Conservation (phyloP, 2,797 vertebrate genomes). For the Denticeps clupeoides region DNA sequence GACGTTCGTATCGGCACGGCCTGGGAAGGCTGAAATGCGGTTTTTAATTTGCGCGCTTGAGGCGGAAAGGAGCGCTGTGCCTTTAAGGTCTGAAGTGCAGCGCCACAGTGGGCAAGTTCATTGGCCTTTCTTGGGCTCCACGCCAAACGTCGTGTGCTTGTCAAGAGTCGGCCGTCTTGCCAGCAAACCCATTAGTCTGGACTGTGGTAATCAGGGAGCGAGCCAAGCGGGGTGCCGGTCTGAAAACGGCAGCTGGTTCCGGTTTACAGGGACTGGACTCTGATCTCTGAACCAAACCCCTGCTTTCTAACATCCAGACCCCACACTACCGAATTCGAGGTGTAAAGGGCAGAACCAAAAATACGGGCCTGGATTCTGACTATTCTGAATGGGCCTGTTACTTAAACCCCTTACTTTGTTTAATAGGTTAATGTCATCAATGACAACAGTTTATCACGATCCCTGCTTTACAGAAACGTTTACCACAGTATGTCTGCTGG, state of each 20-base stretch:
- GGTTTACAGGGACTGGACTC: too few relatives aligned
- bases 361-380: too few relatives aligned
- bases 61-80: constrained; percentile 1
- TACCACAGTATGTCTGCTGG: too few relatives aligned
- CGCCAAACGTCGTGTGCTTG: constrained; percentile 22
- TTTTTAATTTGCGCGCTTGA: not conserved
- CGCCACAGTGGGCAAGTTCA: constrained; percentile 21
- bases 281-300: too few relatives aligned
- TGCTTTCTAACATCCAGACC: too few relatives aligned
- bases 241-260: not conserved
- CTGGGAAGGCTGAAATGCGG: not conserved
- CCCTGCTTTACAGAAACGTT: too few relatives aligned
- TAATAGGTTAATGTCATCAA: too few relatives aligned
- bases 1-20: not conserved
- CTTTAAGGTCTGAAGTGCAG: constrained; percentile 17
- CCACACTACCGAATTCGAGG: too few relatives aligned
- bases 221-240: constrained; percentile 1
- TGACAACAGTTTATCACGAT: too few relatives aligned
- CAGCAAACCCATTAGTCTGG: constrained; percentile 27
- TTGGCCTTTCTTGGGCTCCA: constrained; percentile 18
- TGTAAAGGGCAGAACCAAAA: too few relatives aligned
- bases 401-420: too few relatives aligned
- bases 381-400: too few relatives aligned
- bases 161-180: constrained; percentile 11
- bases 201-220: constrained; percentile 10